These are phyloP conservation scores for Cebidichthys violaceus DNA, from an alignment of 2,113 vertebrate species.

Conservation along the genomic window DNA sequence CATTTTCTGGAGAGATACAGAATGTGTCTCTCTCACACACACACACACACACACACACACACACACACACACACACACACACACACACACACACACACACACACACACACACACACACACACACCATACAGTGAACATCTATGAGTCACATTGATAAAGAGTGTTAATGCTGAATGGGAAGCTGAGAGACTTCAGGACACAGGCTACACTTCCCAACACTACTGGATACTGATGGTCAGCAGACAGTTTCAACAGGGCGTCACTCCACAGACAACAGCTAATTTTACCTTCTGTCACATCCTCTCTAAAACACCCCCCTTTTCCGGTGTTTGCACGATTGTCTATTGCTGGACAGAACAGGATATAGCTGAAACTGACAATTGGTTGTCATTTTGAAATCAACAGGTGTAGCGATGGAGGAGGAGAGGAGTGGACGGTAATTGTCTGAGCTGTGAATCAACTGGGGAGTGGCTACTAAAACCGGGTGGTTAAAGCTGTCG, in stretches of 20 bases:
- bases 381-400: constrained; percentile 11
- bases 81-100: too few species aligned
- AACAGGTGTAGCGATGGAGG: constrained; percentile 27
- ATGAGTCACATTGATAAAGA: background rate
- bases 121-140: background rate
- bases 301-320: constrained; percentile 39
- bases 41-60: too few species aligned
- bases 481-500: background rate
- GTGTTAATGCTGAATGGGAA: background rate
- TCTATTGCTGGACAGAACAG: constrained; percentile 43
- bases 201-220: constrained; percentile 16
- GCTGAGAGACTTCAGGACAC: constrained; percentile 11
- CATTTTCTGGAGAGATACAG: too few species aligned
- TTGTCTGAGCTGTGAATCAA: constrained; percentile 8
- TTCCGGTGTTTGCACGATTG: constrained; percentile 21
- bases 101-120: too few species aligned
- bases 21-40: too few species aligned
- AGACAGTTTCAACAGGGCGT: constrained; percentile 14
- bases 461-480: constrained; percentile 26
- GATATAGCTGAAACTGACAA: constrained; percentile 35
- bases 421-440: constrained; percentile 3
- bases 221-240: background rate
- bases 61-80: too few species aligned
- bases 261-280: constrained; percentile 19
- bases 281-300: constrained; percentile 43